phyloP scores from a whole-genome alignment of 1,140 invertebrate species.

The Metopolophium dirhodum region DNA sequence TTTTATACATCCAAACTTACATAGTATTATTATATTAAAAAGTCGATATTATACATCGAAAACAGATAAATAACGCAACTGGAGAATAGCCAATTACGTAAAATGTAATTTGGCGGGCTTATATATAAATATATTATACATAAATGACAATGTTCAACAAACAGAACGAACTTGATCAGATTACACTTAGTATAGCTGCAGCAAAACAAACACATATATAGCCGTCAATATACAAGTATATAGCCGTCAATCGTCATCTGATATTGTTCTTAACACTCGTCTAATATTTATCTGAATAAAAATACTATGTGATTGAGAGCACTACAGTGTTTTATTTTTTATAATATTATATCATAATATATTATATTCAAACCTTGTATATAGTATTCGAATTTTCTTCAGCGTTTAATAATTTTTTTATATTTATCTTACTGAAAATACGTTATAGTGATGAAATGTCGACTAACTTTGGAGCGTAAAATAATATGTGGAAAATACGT shows the following conservation, averaged over 20 bases:
- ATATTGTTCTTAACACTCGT: not conserved
- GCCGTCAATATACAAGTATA: not conserved
- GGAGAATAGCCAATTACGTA: not conserved
- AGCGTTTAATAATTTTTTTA: not conserved
- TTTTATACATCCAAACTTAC: not conserved
- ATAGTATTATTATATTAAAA: not conserved
- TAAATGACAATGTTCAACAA: not conserved
- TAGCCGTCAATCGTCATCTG: not conserved
- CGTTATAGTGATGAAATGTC: too few species aligned
- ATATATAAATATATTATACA: not conserved
- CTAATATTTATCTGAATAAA: not conserved
- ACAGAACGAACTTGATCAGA: not conserved
- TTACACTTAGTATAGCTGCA: not conserved
- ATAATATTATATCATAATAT: too few species aligned
- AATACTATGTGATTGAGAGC: not conserved
- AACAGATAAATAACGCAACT: not conserved
- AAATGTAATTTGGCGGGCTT: not conserved
- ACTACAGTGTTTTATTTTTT: not conserved
- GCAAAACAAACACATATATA: not conserved
- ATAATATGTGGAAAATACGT: too few species aligned
- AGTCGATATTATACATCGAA: not conserved
- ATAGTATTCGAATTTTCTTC: not conserved
- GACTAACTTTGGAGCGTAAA: too few species aligned
- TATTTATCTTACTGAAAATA: too few species aligned
- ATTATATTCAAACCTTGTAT: too few species aligned